Base-by-base conservation (phyloP, 2,113 vertebrate species). In the Neotoma lepida region DNA sequence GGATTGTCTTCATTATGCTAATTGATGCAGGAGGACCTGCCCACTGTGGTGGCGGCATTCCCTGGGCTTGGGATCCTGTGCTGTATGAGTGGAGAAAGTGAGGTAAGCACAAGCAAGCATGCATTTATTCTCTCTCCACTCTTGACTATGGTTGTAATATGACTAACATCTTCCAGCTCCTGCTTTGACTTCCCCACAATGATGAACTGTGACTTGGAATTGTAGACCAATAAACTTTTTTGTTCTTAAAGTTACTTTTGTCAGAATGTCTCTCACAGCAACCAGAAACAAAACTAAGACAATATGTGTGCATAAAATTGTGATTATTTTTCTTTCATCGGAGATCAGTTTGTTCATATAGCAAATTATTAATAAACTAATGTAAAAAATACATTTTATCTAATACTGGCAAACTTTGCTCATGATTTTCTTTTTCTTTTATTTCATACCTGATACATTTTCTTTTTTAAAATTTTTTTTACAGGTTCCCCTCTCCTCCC, bases 351-450 rank as follows among this genome's bases (percentile, higher is more conserved):
- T 87, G 2, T 15, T 90, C 22, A 26, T 73, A 74, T 30, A 81
- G 49, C 6, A 86, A 70, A 2, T 51, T 61, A 86, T 84, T 63
- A 84, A 64, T 64, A 81, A 64, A 49, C 13, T 71, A 46, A n/a
- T 80, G 28, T 61, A 15, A 26, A 49, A 90, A 54, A 66, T 18
- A 49, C 12, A 44, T 44, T 22, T 92, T 61, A 58, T 33, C 81
- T 68, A 88, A 63, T 56, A 51, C 4, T 51, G 63, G 26, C 4
- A 66, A 71, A 86, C 2, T 88, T 80, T 90, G 22, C 46, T 76
- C 20, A 77, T 80, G 46, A 61, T 66, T 92, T 87, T 30, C 20
- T 78, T 85, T 92, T 87, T 30, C 20, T 78, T 85, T n/a, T n/a
- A n/a, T n/a, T n/a, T n/a, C n/a, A n/a, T n/a, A n/a, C n/a, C n/a